Evolutionary conservation across 2,797 vertebrate genomes (phyloP).

Genomic region (Tangara arthus): DNA sequence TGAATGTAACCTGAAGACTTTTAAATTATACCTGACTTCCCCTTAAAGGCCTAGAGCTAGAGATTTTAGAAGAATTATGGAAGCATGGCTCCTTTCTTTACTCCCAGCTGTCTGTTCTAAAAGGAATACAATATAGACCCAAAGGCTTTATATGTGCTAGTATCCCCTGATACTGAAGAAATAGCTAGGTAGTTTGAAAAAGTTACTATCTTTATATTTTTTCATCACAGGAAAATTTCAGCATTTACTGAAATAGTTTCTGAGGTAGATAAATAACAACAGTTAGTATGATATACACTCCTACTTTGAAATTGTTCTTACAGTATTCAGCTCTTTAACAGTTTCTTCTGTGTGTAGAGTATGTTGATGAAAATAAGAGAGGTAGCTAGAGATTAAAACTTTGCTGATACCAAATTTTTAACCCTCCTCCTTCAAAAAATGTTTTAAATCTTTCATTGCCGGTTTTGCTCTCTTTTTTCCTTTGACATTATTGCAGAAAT

Average conservation of each 20-base stretch:
- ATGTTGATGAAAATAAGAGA: background rate
- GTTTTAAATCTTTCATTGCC: background rate
- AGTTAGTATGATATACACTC: background rate
- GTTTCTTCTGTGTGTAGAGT: background rate
- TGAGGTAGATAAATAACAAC: background rate
- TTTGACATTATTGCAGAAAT: background rate
- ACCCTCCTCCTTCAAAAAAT: background rate
- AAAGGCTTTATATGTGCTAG: background rate
- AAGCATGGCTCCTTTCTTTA: background rate
- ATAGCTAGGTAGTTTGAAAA: background rate
- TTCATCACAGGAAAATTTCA: background rate
- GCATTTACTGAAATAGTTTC: conserved; percentile 14
- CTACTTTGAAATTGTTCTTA: background rate
- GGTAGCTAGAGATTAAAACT: background rate
- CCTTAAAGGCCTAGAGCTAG: background rate
- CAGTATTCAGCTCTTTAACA: background rate
- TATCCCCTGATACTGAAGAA: background rate
- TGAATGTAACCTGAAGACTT: background rate
- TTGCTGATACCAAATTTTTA: conserved; percentile 2
- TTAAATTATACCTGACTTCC: background rate
- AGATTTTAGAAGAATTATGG: background rate
- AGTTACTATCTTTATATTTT: background rate
- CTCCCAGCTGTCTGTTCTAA: background rate
- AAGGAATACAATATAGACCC: background rate
- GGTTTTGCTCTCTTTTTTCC: background rate